Base-by-base conservation (phyloP, 2,888 invertebrate genomes). In the Lepetodrilus schrolli region DNA sequence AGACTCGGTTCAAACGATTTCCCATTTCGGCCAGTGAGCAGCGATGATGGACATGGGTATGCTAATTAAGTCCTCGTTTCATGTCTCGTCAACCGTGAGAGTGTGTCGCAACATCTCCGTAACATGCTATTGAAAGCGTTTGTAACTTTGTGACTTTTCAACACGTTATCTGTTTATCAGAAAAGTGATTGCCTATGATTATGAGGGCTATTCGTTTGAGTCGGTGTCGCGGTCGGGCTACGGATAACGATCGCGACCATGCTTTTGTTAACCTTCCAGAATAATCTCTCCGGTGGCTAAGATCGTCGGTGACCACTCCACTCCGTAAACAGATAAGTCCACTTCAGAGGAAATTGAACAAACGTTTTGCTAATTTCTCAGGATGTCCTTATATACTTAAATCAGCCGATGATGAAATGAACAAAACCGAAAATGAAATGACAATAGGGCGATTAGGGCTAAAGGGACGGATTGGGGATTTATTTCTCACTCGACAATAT, bases 291-390 rank as follows among this genome's bases (percentile, higher is more conserved):
- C 10, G 58, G 17, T 30, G 58, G 30, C 30, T 58, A 13, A 58
- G 17, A 30, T 58, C 58, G 26, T 58, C 17, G 43, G 43, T 13
- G 48, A 21, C 21, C 48, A 20, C 17, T 17, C 5, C 2, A 21
- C 58, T 58, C 58, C 17, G 34, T 17, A 58, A 30, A 58, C 30
- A 58, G 30, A 58, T 58, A 58, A 58, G 34, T 7, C 58, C n/a
- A 23, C 30, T 58, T 58, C 58, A 58, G 58, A 58, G 58, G 17
- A n/a, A 13, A 23, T 17, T 30, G 58, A 30, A 58, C 58, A 58
- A 58, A 58, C 30, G 58, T 58, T 58, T 58, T 58, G 58, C 58
- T 58, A 58, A 58, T 58, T 58, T 17, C 58, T 58, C 34, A 58
- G 34, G 58, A 58, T 26, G 58, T 58, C 58, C 34, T 58, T 30